phyloP scores from a whole-genome alignment of 35 echinoderm and acorn worm genomes.

The Chiridota heheva region DNA sequence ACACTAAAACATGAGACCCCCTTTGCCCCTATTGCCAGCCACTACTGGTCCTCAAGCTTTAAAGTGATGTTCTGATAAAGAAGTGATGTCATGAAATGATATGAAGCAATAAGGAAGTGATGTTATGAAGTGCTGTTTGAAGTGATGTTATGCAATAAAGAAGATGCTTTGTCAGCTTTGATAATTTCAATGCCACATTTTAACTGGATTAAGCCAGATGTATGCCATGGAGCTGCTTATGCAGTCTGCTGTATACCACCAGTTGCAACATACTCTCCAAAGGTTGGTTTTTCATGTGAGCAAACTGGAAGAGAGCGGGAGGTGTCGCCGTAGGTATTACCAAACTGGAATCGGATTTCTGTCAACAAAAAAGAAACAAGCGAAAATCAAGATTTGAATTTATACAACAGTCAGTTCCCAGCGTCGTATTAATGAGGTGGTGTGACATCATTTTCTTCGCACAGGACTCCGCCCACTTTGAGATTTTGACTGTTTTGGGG shows the following conservation, averaged over 20 bases:
- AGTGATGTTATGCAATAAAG: too few species aligned
- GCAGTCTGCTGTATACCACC: constrained; percentile 57
- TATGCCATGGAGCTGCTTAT: neutral
- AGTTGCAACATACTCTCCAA: constrained; percentile 74
- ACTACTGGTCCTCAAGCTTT: too few species aligned
- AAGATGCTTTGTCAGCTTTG: too few species aligned
- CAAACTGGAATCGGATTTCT: constrained; percentile 97
- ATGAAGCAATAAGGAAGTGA: too few species aligned
- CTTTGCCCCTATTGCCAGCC: too few species aligned
- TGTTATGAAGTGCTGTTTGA: too few species aligned
- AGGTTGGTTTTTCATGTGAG: constrained; percentile 72
- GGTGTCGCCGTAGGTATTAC: constrained; percentile 89
- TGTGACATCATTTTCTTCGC: neutral
- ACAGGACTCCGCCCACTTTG: neutral
- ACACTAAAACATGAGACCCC: too few species aligned
- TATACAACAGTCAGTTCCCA: neutral
- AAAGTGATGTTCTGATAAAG: too few species aligned
- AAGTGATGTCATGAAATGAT: too few species aligned
- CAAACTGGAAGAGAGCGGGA: constrained; percentile 90
- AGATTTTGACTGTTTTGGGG: neutral
- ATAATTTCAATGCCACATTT: too few species aligned
- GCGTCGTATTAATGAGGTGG: neutral
- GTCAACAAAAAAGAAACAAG: neutral
- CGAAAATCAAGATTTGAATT: neutral
- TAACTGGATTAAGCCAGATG: too few species aligned